Conservation (phyloP, 2,888 invertebrate genomes). For the Harpagoxenus sublaevis region DNA sequence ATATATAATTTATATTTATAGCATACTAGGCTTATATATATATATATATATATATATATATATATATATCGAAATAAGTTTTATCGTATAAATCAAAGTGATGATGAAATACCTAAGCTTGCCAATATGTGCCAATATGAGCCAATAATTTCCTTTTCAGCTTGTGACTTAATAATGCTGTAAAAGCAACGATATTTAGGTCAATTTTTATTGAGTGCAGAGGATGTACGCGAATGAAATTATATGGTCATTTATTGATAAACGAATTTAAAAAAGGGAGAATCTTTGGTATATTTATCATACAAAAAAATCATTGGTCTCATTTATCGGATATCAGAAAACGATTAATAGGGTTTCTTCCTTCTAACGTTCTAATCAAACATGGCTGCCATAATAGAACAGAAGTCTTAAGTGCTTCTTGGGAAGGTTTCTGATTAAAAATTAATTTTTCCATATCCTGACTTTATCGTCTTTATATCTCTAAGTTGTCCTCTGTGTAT, state of each 20-base stretch:
- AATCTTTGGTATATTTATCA: not conserved
- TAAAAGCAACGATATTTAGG: not conserved
- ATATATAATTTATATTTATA: not conserved
- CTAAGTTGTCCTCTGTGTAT: not conserved
- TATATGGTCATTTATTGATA: not conserved
- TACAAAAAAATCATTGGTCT: not conserved
- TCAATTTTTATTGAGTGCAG: not conserved
- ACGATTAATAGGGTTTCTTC: not conserved
- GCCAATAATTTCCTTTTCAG: not conserved
- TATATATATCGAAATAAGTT: constrained; percentile 7
- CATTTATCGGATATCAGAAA: not conserved
- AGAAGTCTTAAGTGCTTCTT: not conserved
- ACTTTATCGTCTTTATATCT: not conserved
- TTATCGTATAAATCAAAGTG: not conserved
- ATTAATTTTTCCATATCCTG: not conserved
- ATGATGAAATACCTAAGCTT: not conserved
- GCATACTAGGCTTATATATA: not conserved
- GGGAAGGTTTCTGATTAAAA: not conserved
- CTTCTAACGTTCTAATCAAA: not conserved
- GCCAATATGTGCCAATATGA: not conserved
- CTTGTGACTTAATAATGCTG: not conserved
- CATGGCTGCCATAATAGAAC: not conserved
- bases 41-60: not conserved
- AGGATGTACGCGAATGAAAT: not conserved
- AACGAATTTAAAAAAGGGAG: not conserved